A percentile compares a stretch with the other conserved stretches of the same genome.
Evolutionary conservation across 2,888 invertebrate species (phyloP).

Genomic region (Zygogramma bicolorata): DNA sequence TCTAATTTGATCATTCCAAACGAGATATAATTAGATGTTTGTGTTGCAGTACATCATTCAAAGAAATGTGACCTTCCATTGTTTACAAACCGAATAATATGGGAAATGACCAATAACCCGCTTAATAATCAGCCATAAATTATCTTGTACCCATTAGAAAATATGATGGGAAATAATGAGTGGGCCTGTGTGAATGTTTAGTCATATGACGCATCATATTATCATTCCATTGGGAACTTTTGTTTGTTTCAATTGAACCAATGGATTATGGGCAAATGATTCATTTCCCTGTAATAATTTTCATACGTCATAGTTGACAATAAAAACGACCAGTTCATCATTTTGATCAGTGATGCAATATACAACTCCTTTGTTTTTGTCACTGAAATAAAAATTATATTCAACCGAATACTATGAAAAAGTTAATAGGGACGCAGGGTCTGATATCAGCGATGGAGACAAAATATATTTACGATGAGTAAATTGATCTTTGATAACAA

Average conservation of each 20-base stretch:
- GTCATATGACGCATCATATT: background rate
- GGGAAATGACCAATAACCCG: constrained; percentile 11
- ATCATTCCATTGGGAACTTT: background rate
- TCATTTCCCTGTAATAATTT: background rate
- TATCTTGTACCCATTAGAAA: background rate
- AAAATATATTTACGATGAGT: too few relatives aligned
- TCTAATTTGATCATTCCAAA: background rate
- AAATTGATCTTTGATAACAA: too few relatives aligned
- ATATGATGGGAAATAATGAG: background rate
- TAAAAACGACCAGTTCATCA: too few relatives aligned
- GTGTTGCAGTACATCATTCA: background rate
- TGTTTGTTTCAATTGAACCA: background rate
- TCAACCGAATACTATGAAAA: too few relatives aligned
- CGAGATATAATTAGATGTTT: background rate
- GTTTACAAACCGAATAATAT: constrained; percentile 19
- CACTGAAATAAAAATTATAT: too few relatives aligned
- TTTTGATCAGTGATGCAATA: too few relatives aligned
- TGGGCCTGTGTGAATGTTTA: background rate
- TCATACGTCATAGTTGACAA: too few relatives aligned
- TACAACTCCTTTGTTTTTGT: too few relatives aligned
- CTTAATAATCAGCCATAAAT: constrained; percentile 10
- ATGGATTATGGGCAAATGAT: background rate
- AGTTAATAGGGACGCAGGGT: too few relatives aligned
- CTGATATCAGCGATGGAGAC: too few relatives aligned
- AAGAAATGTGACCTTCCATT: constrained; percentile 9